phyloP scores from a whole-genome alignment of 23 tunicate genomes.

The Aplidium turbinatum region DNA sequence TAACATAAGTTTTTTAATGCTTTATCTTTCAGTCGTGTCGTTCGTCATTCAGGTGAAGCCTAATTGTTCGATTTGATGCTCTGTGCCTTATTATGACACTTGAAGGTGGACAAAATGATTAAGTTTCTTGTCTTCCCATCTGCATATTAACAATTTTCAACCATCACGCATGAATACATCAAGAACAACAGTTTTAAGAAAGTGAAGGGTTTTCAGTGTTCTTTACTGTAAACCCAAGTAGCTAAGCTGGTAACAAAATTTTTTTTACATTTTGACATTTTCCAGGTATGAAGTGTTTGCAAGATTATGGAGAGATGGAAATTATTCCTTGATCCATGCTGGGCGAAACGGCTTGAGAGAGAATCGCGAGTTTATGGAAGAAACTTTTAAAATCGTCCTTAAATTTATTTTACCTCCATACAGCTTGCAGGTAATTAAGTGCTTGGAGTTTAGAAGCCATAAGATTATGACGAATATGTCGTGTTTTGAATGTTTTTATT shows the following conservation, averaged over 20 bases:
- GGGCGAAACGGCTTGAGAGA: slow-evolving; percentile 75
- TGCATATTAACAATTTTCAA: too few species aligned
- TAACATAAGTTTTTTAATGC: not conserved
- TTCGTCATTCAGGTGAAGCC: too few species aligned
- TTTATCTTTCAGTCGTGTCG: too few species aligned
- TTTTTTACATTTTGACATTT: slow-evolving; percentile 3
- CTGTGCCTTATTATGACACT: too few species aligned
- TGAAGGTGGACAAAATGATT: too few species aligned
- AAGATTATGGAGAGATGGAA: slow-evolving; percentile 68
- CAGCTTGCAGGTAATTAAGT: slow-evolving; percentile 57
- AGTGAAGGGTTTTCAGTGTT: too few species aligned
- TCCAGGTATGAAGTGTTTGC: slow-evolving; percentile 65
- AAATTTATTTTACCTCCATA: slow-evolving; percentile 66
- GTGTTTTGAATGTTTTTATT: not conserved
- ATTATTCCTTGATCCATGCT: slow-evolving; percentile 67
- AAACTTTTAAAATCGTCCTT: slow-evolving; percentile 64
- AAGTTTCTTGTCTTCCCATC: too few species aligned
- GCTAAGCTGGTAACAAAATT: not conserved
- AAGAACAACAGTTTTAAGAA: too few species aligned
- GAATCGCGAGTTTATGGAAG: slow-evolving; percentile 75
- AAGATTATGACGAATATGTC: too few species aligned
- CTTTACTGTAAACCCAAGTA: not conserved
- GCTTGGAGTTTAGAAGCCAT: too few species aligned
- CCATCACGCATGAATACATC: too few species aligned
- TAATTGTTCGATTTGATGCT: too few species aligned